Base-by-base conservation (phyloP, 92 coral and sea anemone species). In the Epizoanthus ramosus region DNA sequence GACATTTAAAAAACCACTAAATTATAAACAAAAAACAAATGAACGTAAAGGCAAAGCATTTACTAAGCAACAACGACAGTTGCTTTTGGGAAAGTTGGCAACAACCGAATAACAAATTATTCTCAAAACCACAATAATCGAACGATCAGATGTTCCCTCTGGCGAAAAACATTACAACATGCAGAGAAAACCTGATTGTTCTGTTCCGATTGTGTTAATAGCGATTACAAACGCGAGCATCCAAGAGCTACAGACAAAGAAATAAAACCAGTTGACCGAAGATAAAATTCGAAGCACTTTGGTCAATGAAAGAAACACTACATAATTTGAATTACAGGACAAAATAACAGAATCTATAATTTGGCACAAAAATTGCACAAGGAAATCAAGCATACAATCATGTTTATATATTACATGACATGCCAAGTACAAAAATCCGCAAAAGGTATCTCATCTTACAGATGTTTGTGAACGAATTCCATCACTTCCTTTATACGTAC, bases 401-500 rank as follows among this genome's bases (percentile, higher is more conserved):
- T 50, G 19, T 1, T 8, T 13, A 61, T 10, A 61, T 70, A 2
- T 5, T 5, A 37, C 43, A 37, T 37, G 6, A 76, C 41, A 9
- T 41, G n/a, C 21, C 28, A 13, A 23, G 21, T 7, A 16, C 10
- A 80, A 58, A 37, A 3, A 57, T 33, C 19, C 25, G 52, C 22
- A 71, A 33, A 23, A 8, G 8, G 75, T 35, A 52, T 67, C 85
- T 66, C 66, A 54, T 24, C 50, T 68, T 67, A 80, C 76, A 68
- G 28, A 80, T 59, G 47, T n/a, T 80, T 80, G 25, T 23, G 64
- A 53, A 69, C 23, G 63, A 80, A 69, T 80, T 80, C 85, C 76
- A 45, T 74, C 57, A 80, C 74, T 59, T 77, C 82, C 82, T 77
- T 4, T 61, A n/a, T n/a, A 61, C 95, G 71, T 84, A 96, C 99